Evolutionary conservation across 2,888 invertebrate genomes (phyloP), one percentile per base, ranked within the genome.

Genomic region (Osmoderma eremita): DNA sequence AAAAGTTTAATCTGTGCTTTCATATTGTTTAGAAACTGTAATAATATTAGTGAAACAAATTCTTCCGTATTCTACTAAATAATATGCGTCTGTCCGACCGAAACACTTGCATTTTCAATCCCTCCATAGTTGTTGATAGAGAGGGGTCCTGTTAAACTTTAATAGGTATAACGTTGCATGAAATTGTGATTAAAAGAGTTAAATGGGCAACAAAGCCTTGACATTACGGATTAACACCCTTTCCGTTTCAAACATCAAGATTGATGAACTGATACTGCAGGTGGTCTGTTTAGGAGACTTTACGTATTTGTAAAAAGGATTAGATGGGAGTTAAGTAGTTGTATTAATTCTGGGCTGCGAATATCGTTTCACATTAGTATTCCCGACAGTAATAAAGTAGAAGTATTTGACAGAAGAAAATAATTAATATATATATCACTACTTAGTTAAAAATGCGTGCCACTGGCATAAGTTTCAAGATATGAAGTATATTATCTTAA

Each of bases 141-240:
- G 49, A 54, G 71, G 68, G 30, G 68, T 58, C 58, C 48, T 62
- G 67, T 74, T 79, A 78, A 79, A 76, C 76, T 70, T 73, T 78
- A 78, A 79, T 77, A 78, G 74, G 75, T 77, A 79, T 80, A 80
- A 80, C 80, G 75, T 74, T 73, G 80, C 81, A 81, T 81, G 80
- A 81, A 81, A 81, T 81, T 75, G 77, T 74, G 77, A 79, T 80
- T 79, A 79, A 79, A 81, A 79, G 78, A 79, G 79, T 79, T 79
- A 80, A 80, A 80, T 76, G 74, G 76, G 74, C 77, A 77, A 79
- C 79, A 78, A 79, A 77, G 76, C 79, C 75, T 76, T 79, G 77
- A 75, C 76, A 80, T 79, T 79, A 78, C 73, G 77, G 76, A 78
- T 78, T 79, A 61, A 65, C 64, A 54, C 67, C 63, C 64, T 62